Evolutionary conservation across 2,797 vertebrate genomes (phyloP), one percentile per base, ranked within the genome.

Genomic region (Enteromius trimaculatus): DNA sequence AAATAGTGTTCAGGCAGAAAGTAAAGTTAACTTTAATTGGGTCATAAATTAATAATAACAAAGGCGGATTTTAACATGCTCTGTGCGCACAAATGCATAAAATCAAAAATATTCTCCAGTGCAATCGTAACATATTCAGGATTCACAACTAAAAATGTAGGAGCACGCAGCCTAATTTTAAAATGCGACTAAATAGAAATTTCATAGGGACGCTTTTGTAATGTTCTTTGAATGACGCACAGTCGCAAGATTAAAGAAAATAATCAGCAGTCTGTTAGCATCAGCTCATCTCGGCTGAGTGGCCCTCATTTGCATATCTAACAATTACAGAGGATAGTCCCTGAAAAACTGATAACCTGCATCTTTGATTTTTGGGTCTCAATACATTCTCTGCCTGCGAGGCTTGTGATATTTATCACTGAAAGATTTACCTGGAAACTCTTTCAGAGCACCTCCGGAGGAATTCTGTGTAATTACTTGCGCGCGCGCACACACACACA

Each of bases 251-350:
- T 60, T 77, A 58, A 77, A 83, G 64, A 58, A 58, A 77, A 69
- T 58, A 42, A 82, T 74, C 62, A 44, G 62, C 37, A 76, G 72
- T 66, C 60, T 82, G 49, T 58, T 55, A 49, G 49, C 62, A 83
- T 83, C 64, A 58, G 51, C 74, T 77, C 71, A 77, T 83, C 74
- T 68, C 49, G 19, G 37, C 51, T 65, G 49, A 83, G 47, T 77
- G 81, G 81, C 64, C 49, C 51, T 77, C 19, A 83, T 83, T 83
- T 83, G 81, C 81, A 83, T 77, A 77, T 83, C 71, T 69, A 68
- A 77, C 64, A 69, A 77, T 69, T 77, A 69, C 72, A 77, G 26
- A 77, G 39, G 60, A 66, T 9, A 76, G 60, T 66, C 47, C 60
- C 71, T 39, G 72, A 83, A 77, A 77, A 77, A 83, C 74, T 23